Evolutionary conservation across 2,888 invertebrate species (phyloP).

Genomic region (Sphaerophoria rueppellii): DNA sequence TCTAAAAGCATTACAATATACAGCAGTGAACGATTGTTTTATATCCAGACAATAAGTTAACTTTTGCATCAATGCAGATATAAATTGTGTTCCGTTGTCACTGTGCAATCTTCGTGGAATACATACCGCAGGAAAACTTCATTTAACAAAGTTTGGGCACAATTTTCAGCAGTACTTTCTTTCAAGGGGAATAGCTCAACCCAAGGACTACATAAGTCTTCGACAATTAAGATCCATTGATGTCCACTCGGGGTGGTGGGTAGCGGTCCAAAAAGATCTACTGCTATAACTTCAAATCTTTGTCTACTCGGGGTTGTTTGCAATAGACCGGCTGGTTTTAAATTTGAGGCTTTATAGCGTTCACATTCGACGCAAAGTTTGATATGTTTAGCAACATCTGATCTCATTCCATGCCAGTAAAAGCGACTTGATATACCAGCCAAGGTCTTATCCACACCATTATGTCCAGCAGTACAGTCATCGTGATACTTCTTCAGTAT

Average conservation of each 20-base stretch:
- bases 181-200: conserved; percentile 77
- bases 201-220: conserved; percentile 76
- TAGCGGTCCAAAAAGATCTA: conserved; percentile 70
- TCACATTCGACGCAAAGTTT: conserved; percentile 61
- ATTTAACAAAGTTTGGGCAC: no score
- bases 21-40: no score
- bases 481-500: conserved; percentile 34
- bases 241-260: conserved; percentile 48
- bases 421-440: conserved; percentile 4
- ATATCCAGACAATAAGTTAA: no score
- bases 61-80: no score
- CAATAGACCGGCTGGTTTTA: conserved; percentile 70
- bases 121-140: no score
- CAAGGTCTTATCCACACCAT: conserved; percentile 10
- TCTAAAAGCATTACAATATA: no score
- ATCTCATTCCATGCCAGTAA: conserved; percentile 33
- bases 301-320: conserved; percentile 64
- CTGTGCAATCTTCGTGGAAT: no score
- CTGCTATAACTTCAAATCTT: conserved; percentile 68
- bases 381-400: conserved; percentile 20
- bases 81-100: no score
- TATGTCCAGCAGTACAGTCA: conserved; percentile 19
- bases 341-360: conserved; percentile 63
- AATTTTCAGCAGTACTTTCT: no score
- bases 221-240: conserved; percentile 75